These are phyloP conservation scores for Nyctibius bracteatus DNA, from an alignment of 2,113 vertebrate species.

Conservation along the genomic window DNA sequence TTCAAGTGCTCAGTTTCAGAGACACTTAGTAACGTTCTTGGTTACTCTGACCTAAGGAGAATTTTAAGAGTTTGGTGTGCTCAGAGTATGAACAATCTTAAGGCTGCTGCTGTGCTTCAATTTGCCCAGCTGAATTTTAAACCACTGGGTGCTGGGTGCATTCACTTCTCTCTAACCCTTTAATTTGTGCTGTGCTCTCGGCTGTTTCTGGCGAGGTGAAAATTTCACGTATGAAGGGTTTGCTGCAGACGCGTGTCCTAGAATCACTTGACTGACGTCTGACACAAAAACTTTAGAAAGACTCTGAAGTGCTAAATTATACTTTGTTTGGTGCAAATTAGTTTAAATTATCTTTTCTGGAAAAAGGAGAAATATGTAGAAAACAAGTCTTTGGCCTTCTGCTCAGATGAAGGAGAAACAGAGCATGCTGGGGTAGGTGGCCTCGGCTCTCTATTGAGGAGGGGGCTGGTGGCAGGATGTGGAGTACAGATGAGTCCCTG, in stretches of 20 bases:
- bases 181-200: not conserved
- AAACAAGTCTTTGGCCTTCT: slow-evolving; percentile 14
- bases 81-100: not conserved
- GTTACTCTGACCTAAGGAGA: not conserved
- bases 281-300: not conserved
- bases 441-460: slow-evolving; percentile 3
- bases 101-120: not conserved
- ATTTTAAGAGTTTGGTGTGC: not conserved
- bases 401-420: slow-evolving; percentile 60
- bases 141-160: not conserved
- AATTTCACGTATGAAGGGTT: not conserved
- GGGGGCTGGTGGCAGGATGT: not conserved
- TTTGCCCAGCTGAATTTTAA: not conserved
- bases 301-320: not conserved
- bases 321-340: not conserved
- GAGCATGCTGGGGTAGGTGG: not conserved
- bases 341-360: not conserved
- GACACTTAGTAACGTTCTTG: not conserved
- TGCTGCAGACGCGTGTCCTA: not conserved
- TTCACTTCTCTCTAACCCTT: not conserved
- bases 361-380: not conserved
- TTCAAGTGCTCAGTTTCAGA: not conserved
- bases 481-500: slow-evolving; percentile 4
- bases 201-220: not conserved
- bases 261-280: not conserved